Base-by-base conservation (phyloP, 2,888 invertebrate species). In the Cepaea hortensis region DNA sequence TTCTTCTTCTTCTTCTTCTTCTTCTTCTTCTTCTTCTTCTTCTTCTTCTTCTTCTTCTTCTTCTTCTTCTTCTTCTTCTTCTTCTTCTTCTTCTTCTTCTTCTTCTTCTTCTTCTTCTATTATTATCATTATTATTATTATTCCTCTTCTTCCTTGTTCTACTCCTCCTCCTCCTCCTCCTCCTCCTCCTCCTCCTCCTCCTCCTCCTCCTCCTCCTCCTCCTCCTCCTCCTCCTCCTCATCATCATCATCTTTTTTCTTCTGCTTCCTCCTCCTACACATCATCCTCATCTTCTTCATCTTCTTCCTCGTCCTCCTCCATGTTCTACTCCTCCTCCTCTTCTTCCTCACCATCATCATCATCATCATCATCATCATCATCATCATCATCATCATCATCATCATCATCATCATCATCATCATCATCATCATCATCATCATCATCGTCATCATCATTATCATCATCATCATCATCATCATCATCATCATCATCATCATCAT, bases 11-110 rank as follows among this genome's bases (percentile, higher is more conserved):
- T 50, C 61, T 80, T 80, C 62, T 50, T 80, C 50, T 80, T 61
- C 80, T 80, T 80, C 61, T 80, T 80, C 80, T 80, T 80, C 62
- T 80, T 80, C 80, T 61, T 80, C 50, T 80, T 61, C 62, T 61
- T 50, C 50, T 50, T 80, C 80, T 80, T 61, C 62, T 61, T 80
- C 80, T 61, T 80, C 80, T 80, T 35, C 62, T 35, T 80, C 61
- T 80, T 35, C 62, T 61, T 80, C 50, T 80, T 35, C 62, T 35
- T 80, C 61, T 80, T 35, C 35, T 61, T 80, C 80, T 80, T 48
- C 70, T 48, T 68, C 65, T 81, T 48, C 48, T 70, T 68, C 81
- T 81, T 48, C 70, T 68, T 68, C 81, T 81, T 48, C 70, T 48
- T 46, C 65, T 68, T 48, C 70, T 48, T 68, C 81, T 81, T 48